phyloP scores from a whole-genome alignment of 2,113 vertebrate species.

The Oreochromis spilurus region DNA sequence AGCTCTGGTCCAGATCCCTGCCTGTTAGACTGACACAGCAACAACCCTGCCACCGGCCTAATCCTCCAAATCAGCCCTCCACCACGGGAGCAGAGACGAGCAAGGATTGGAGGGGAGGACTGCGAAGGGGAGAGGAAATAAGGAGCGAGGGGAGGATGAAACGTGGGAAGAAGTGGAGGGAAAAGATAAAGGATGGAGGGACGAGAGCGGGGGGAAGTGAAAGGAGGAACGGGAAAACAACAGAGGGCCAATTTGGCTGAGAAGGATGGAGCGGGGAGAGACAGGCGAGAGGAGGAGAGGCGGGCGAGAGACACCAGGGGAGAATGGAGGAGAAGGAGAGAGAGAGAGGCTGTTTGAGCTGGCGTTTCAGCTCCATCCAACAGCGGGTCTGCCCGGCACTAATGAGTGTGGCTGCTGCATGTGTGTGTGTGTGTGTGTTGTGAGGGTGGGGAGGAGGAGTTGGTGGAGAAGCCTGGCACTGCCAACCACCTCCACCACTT shows the following conservation, averaged over 20 bases:
- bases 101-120: slow-evolving; percentile 27
- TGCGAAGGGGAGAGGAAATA: not conserved
- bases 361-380: slow-evolving; percentile 68
- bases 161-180: not conserved
- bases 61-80: slow-evolving; percentile 65
- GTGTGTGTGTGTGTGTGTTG: not conserved
- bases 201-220: not conserved
- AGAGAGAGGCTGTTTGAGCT: slow-evolving; percentile 39
- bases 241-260: slow-evolving; percentile 55
- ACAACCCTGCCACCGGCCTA: slow-evolving; percentile 63
- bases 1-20: slow-evolving; percentile 65
- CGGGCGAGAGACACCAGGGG: not conserved
- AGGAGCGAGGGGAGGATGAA: not conserved
- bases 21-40: slow-evolving; percentile 71
- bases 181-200: not conserved
- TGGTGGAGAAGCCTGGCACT: slow-evolving; percentile 16
- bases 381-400: slow-evolving; percentile 61
- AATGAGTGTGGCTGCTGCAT: slow-evolving; percentile 66
- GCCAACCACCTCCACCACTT: slow-evolving; percentile 7
- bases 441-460: not conserved
- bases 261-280: slow-evolving; percentile 28
- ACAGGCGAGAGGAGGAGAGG: not conserved
- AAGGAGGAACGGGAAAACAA: slow-evolving; percentile 20
- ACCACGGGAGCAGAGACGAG: slow-evolving; percentile 49
- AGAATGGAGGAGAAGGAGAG: not conserved